phyloP scores from a whole-genome alignment of 2,888 invertebrate species.

The Argynnis bischoffii region DNA sequence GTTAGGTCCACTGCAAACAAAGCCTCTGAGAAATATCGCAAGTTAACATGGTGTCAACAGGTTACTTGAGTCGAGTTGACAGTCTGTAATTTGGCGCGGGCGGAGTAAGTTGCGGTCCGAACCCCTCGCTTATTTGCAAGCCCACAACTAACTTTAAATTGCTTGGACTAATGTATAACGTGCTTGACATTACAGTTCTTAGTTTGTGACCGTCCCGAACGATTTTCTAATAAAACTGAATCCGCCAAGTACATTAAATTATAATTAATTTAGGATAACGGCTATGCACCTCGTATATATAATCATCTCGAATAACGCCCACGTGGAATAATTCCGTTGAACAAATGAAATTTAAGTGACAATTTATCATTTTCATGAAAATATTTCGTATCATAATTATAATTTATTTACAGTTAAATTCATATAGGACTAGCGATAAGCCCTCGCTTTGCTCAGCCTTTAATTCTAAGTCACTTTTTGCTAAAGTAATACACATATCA shows the following conservation, averaged over 20 bases:
- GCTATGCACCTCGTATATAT: neutral
- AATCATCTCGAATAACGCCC: neutral
- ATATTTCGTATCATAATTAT: neutral
- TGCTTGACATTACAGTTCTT: conserved; percentile 57
- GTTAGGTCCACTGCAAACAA: conserved; percentile 61
- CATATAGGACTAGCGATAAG: too few relatives aligned
- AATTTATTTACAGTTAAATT: too few relatives aligned
- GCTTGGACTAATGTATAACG: conserved; percentile 69
- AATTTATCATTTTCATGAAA: neutral
- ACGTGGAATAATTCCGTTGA: neutral
- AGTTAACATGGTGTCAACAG: conserved; percentile 74
- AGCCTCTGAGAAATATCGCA: conserved; percentile 54
- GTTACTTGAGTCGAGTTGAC: conserved; percentile 76
- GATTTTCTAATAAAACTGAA: conserved; percentile 51
- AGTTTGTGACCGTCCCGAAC: conserved; percentile 55
- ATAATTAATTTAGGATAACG: conserved; percentile 43
- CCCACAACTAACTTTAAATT: conserved; percentile 72
- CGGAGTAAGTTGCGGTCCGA: conserved; percentile 65
- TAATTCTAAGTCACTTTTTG: too few relatives aligned
- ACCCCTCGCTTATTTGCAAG: conserved; percentile 70
- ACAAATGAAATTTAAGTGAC: neutral
- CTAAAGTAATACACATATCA: too few relatives aligned
- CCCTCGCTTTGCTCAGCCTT: too few relatives aligned
- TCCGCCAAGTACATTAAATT: conserved; percentile 35
- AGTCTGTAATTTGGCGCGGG: conserved; percentile 74